These are phyloP conservation scores for Aricia agestis DNA, from an alignment of 1,140 invertebrate species.

Conservation along the genomic window DNA sequence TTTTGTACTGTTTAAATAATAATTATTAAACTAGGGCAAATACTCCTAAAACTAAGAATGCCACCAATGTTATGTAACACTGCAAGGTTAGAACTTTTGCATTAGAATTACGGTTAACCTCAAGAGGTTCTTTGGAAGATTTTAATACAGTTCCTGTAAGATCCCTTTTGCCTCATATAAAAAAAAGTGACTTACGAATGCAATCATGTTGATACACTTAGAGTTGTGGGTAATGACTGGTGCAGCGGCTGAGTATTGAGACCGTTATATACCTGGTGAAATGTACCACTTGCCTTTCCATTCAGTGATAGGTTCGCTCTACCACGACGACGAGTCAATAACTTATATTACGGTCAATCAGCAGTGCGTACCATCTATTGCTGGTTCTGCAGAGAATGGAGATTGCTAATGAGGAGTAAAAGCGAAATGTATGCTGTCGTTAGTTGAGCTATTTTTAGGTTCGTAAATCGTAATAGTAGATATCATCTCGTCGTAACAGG, in stretches of 20 bases:
- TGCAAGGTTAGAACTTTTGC: too few relatives aligned
- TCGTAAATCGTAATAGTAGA: background rate
- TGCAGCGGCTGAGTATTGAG: slow-evolving; percentile 47
- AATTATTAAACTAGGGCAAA: too few relatives aligned
- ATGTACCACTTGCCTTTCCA: slow-evolving; percentile 63
- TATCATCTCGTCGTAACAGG: slow-evolving; percentile 27
- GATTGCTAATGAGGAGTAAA: background rate
- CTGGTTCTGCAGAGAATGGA: slow-evolving; percentile 18
- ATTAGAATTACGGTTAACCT: too few relatives aligned
- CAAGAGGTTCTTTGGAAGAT: too few relatives aligned
- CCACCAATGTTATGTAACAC: too few relatives aligned
- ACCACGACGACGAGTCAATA: slow-evolving; percentile 27
- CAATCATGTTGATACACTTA: slow-evolving; percentile 67
- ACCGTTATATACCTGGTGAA: slow-evolving; percentile 72
- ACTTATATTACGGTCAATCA: background rate
- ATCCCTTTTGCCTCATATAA: background rate
- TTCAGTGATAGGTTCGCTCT: slow-evolving; percentile 56
- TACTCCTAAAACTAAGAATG: too few relatives aligned
- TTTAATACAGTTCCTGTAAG: too few relatives aligned
- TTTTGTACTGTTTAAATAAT: too few relatives aligned
- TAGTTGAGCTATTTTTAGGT: background rate
- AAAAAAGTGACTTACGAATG: slow-evolving; percentile 56
- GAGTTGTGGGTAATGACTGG: slow-evolving; percentile 62
- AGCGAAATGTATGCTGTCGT: slow-evolving; percentile 27
- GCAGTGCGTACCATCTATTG: slow-evolving; percentile 30